Conservation (phyloP, 2,113 vertebrate species). For the Pelecanus crispus region DNA sequence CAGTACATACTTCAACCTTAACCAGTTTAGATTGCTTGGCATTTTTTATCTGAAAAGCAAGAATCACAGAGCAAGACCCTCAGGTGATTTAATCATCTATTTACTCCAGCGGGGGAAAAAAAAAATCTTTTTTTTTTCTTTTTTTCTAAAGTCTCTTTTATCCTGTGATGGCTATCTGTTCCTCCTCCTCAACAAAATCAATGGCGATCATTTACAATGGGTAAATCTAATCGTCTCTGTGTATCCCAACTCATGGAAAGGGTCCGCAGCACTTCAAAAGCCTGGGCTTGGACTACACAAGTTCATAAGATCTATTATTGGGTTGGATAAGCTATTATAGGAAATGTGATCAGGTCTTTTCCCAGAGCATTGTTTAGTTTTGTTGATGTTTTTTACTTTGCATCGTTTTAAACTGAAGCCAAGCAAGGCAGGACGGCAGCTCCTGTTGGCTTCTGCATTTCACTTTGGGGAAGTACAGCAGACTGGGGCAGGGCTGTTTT, state of each 20-base stretch:
- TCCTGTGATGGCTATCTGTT: not conserved
- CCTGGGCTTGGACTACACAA: not conserved
- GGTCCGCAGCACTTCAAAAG: not conserved
- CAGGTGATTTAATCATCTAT: not conserved
- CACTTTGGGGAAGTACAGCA: not conserved
- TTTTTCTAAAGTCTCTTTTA: not conserved
- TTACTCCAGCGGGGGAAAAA: not conserved
- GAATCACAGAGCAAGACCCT: not conserved
- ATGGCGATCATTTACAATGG: fast-evolving
- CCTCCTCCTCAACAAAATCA: not conserved
- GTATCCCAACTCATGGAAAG: not conserved
- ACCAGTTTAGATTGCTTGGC: not conserved
- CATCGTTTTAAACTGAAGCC: not conserved
- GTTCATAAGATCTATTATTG: not conserved
- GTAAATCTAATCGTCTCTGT: not conserved
- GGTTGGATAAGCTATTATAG: not conserved
- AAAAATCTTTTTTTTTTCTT: not conserved
- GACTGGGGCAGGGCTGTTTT: not conserved
- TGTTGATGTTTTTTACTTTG: not conserved
- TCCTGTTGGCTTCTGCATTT: not conserved
- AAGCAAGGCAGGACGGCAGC: not conserved
- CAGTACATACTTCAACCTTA: not conserved
- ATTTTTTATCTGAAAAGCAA: not conserved
- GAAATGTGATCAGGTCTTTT: not conserved
- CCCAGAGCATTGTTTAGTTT: not conserved